These are phyloP conservation scores for Diorhabda elongata DNA, from an alignment of 1,140 invertebrate genomes.

Conservation along the genomic window DNA sequence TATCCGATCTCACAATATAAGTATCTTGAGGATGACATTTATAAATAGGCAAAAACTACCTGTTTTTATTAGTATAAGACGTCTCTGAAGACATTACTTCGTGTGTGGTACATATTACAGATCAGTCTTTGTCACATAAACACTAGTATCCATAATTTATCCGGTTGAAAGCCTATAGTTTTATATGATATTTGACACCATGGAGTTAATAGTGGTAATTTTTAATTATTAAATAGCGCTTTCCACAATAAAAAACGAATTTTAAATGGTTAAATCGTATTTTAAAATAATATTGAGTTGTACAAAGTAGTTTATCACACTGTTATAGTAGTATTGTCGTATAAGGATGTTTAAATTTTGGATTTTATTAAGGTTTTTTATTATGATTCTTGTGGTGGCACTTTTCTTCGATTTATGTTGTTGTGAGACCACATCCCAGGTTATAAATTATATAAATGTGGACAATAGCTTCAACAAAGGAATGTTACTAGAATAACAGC, in stretches of 20 bases:
- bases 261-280: conserved; percentile 6
- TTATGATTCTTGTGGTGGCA: conserved; percentile 3
- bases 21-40: conserved; percentile 15
- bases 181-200: conserved; percentile 28
- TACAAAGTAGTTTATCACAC: conserved; percentile 3
- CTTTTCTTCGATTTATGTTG: conserved; percentile 9
- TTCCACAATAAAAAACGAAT: conserved; percentile 5
- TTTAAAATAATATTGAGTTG: conserved; percentile 15
- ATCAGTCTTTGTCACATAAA: conserved; percentile 28
- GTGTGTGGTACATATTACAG: conserved; percentile 25
- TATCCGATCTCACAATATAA: neutral
- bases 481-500: neutral
- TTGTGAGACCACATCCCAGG: neutral
- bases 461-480: neutral
- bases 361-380: conserved; percentile 11
- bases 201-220: conserved; percentile 25
- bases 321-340: conserved; percentile 9
- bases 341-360: conserved; percentile 11
- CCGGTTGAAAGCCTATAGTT: conserved; percentile 21
- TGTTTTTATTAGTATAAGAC: conserved; percentile 23
- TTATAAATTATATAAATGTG: neutral
- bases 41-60: conserved; percentile 32
- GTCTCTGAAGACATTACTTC: conserved; percentile 12
- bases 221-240: conserved; percentile 23
- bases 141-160: conserved; percentile 28